Base-by-base conservation (phyloP, 2,113 vertebrate species). In the Tautogolabrus adspersus region DNA sequence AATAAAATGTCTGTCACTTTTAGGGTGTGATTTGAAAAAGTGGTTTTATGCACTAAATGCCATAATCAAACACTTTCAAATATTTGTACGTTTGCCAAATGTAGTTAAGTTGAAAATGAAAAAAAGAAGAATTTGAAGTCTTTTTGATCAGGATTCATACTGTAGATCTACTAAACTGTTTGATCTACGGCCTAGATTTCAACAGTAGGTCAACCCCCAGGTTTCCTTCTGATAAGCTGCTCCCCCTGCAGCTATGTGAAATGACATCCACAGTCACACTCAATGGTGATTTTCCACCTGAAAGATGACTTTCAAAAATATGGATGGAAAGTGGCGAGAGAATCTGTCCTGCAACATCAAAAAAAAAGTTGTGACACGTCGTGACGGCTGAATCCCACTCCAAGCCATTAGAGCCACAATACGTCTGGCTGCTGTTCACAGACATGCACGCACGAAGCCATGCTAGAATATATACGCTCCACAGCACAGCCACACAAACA, bases 291-390 rank as follows among this genome's bases (percentile, higher is more conserved):
- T 67, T 37, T 4, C 42, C 1, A 6, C 2, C 5, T 42, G 65
- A 22, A 44, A 60, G 18, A 38, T 62, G 61, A 44, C 40, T 59
- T 69, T 75, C 21, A 52, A 63, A 77, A 23, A 51, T 51, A 54
- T 13, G 22, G 5, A 56, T 30, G 13, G 34, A 77, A 66, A 38
- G 12, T 34, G 54, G 54, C 40, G n/a, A 60, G 71, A 47, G 66
- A 79, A 69, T 49, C 16, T 42, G 55, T 55, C 58, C 55, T 44
- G 60, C 23, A 37, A n/a, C 51, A 16, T 70, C 59, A 26, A 1
- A 8, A 18, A 64, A 69, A 66, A 80, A 87, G 54, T 57, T 81
- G 63, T 82, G 76, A 82, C 76, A 55, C 58, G 81, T 80, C 51
- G 61, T 76, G 58, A 72, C 62, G 56, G 76, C 49, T 34, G 65